A percentile compares a stretch with the other conserved stretches of the same genome.
These are phyloP conservation scores for Andrena dorsata DNA, from an alignment of 2,888 invertebrate genomes.

Conservation along the genomic window DNA sequence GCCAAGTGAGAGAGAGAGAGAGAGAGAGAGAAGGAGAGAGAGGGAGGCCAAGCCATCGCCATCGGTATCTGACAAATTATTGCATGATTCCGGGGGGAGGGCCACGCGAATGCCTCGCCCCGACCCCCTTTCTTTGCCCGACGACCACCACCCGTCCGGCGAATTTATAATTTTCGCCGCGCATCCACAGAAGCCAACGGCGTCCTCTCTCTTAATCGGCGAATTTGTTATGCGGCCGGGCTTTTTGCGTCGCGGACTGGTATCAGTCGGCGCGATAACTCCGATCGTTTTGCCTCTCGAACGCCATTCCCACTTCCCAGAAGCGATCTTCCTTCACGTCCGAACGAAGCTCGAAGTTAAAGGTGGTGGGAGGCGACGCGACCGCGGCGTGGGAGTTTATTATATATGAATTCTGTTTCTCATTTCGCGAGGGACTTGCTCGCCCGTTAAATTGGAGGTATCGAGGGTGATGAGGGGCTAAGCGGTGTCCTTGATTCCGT, in stretches of 20 bases:
- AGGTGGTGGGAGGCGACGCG: too few species aligned
- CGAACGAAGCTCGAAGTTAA: background rate
- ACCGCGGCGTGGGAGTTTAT: too few species aligned
- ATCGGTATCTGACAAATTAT: constrained; percentile 60
- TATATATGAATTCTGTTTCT: too few species aligned
- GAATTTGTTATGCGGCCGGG: constrained; percentile 34
- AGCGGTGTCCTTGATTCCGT: too few species aligned
- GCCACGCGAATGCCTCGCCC: constrained; percentile 10
- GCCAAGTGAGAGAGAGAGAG: background rate
- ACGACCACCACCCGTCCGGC: background rate
- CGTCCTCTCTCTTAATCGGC: constrained; percentile 21
- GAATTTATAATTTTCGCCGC: constrained; percentile 44
- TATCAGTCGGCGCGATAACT: constrained; percentile 23
- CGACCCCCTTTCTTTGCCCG: background rate
- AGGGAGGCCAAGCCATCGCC: background rate
- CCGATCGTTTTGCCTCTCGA: constrained; percentile 8
- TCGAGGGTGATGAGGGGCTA: too few species aligned
- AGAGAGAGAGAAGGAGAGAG: background rate
- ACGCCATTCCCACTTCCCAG: background rate
- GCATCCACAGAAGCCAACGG: background rate
- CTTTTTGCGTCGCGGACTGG: background rate
- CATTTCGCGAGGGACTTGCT: too few species aligned
- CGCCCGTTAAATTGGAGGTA: too few species aligned
- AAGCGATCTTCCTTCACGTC: background rate
- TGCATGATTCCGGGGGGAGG: constrained; percentile 30